A percentile compares a stretch with the other conserved stretches of the same genome.
Evolutionary conservation across 2,797 vertebrate species (phyloP).

Genomic region (Sebastes itinus): DNA sequence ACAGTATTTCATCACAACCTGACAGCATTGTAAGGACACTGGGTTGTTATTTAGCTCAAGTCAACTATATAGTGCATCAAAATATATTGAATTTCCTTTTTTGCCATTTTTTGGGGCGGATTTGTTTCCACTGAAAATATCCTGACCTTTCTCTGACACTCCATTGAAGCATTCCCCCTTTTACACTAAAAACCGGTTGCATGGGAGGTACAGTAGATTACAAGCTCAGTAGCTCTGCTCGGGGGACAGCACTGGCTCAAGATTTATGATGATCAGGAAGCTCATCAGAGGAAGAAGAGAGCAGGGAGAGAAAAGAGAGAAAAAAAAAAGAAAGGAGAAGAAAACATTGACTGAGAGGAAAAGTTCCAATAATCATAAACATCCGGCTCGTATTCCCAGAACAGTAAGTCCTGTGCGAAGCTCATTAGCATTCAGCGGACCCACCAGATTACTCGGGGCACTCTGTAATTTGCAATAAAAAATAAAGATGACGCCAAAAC

Average conservation of each 20-base stretch:
- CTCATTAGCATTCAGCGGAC: slow-evolving; percentile 80
- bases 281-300: slow-evolving; percentile 56
- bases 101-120: slow-evolving; percentile 25
- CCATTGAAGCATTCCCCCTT: slow-evolving; percentile 27
- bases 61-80: slow-evolving; percentile 11
- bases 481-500: slow-evolving; percentile 84
- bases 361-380: slow-evolving; percentile 84
- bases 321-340: slow-evolving; percentile 14
- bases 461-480: slow-evolving; percentile 85
- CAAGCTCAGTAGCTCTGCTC: slow-evolving; percentile 59
- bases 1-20: background rate
- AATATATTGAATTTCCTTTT: slow-evolving; percentile 30
- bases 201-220: slow-evolving; percentile 60
- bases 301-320: background rate
- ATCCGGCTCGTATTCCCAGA: slow-evolving; percentile 74
- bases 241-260: slow-evolving; percentile 48
- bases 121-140: slow-evolving; percentile 58
- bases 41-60: slow-evolving; percentile 22
- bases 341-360: slow-evolving; percentile 76
- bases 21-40: slow-evolving; percentile 2
- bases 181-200: slow-evolving; percentile 48
- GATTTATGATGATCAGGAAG: slow-evolving; percentile 75
- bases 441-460: slow-evolving; percentile 79
- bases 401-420: slow-evolving; percentile 65
- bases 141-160: slow-evolving; percentile 57